Conservation (phyloP, 1,140 invertebrate species). For the Phymastichus coffea region DNA sequence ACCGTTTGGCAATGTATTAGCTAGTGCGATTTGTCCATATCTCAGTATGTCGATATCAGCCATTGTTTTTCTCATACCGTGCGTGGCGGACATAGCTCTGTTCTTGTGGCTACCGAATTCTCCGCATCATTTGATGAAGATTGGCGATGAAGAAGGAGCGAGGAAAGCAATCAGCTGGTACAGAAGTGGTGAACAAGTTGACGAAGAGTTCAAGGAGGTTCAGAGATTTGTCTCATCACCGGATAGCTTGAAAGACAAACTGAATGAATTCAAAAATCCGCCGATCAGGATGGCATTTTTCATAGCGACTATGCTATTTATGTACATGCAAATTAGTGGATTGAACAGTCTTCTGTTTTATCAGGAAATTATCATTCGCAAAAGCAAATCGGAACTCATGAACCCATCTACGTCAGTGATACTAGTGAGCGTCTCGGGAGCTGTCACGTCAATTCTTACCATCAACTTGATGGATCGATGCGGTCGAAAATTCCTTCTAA, state of each 20-base stretch:
- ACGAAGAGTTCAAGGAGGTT: constrained; percentile 1
- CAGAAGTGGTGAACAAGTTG: not conserved
- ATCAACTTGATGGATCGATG: constrained; percentile 67
- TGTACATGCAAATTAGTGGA: not conserved
- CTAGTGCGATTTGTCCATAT: constrained; percentile 66
- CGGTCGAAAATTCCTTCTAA: constrained; percentile 68
- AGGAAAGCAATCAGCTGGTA: constrained; percentile 47
- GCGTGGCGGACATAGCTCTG: not conserved
- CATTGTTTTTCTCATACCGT: constrained; percentile 56
- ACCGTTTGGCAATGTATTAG: constrained; percentile 67
- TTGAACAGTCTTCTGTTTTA: constrained; percentile 63
- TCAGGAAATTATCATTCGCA: constrained; percentile 69
- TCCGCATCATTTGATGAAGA: constrained; percentile 65
- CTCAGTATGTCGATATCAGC: constrained; percentile 53
- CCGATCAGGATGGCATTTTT: not conserved
- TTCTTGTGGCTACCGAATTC: constrained; percentile 67
- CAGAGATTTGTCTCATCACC: not conserved
- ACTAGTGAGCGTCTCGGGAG: constrained; percentile 66
- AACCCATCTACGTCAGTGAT: constrained; percentile 60
- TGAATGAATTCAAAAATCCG: not conserved
- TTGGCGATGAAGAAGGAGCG: constrained; percentile 48
- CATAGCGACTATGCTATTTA: not conserved
- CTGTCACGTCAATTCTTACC: constrained; percentile 61
- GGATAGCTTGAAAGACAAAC: not conserved
- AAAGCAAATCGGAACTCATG: constrained; percentile 55